Percentiles rank a stretch among this genome's conserved stretches.
phyloP scores from a whole-genome alignment of 2,888 invertebrate genomes.

The Eupithecia dodoneata region DNA sequence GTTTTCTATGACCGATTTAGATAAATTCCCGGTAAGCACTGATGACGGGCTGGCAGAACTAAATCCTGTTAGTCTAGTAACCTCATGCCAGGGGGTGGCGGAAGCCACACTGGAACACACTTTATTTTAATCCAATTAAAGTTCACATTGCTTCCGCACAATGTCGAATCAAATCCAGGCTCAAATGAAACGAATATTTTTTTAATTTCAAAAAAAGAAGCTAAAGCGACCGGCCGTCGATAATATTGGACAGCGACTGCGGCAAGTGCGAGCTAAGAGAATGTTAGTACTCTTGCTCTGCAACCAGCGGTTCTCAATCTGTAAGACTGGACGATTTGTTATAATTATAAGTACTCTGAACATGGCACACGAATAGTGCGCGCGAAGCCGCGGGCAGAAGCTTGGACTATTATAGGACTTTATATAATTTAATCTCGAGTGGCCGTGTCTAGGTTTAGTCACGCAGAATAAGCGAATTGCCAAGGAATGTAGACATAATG shows the following conservation, averaged over 20 bases:
- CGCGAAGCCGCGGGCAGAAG: too few relatives aligned
- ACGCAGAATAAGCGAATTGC: not conserved
- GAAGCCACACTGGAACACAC: conserved; percentile 66
- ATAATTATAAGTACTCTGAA: not conserved
- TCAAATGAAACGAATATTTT: conserved; percentile 15
- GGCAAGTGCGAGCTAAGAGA: conserved; percentile 53
- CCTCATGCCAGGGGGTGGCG: conserved; percentile 56
- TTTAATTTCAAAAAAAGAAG: conserved; percentile 19
- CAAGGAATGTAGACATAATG: not conserved
- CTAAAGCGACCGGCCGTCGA: conserved; percentile 57
- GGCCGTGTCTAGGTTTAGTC: not conserved
- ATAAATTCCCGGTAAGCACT: conserved; percentile 50
- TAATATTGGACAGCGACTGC: conserved; percentile 61
- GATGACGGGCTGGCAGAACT: conserved; percentile 44
- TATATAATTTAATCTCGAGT: not conserved
- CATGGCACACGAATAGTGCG: too few relatives aligned
- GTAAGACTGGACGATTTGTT: not conserved
- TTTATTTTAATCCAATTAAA: conserved; percentile 61
- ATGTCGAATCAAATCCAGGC: conserved; percentile 21
- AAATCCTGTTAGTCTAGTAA: conserved; percentile 61
- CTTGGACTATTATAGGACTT: not conserved
- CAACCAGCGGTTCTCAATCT: conserved; percentile 67
- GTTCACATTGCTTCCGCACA: conserved; percentile 49
- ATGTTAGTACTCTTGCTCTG: conserved; percentile 58
- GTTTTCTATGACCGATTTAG: conserved; percentile 37